Evolutionary conservation across 2,888 invertebrate genomes (phyloP), one percentile per base, ranked within the genome.

Genomic region (Drosophila sordidula): DNA sequence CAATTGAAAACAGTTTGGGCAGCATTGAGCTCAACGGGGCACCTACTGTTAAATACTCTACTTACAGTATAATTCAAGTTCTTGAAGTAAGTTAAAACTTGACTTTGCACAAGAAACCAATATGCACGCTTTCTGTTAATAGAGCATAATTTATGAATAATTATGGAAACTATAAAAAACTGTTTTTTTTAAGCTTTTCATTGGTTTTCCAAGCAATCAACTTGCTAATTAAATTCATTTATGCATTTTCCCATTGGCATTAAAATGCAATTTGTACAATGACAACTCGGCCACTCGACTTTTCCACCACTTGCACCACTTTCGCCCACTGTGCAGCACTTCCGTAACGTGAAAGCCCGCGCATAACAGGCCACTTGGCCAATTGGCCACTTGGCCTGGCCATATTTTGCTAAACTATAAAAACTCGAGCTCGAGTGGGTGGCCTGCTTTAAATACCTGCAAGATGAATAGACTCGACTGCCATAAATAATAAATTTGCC

Each of bases 241-340:
- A 65, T 34, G 66, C 32, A 29, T 58, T 26, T 57, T 34, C 36
- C 38, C 42, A 55, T 42, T 58, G 52, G 32, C 44, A 58, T 70
- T 68, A 34, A 56, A 75, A 61, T 64, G 64, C 82, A 78, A 84
- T 84, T 81, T 69, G 42, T 44, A 61, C 67, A 67, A 74, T 80
- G 70, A 82, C 66, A 78, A 74, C 29, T 29, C 56, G 44, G 26
- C 25, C 8, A 45, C 65, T 45, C 64, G 34, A 58, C 39, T 51
- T 47, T 25, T 22, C 50, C 57, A 34, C 2, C 44, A 36, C 25
- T 74, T 85, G 86, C 82, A 72, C 79, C 64, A 81, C 81, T 87
- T 87, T 87, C 80, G 80, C 80, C 80, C 82, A 80, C 86, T 68
- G 34, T 34, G 34, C 61, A 42, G 14, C 29, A 18, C 59, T 74